These are phyloP conservation scores for Alauda arvensis DNA, from an alignment of 2,797 vertebrate genomes.

Conservation along the genomic window DNA sequence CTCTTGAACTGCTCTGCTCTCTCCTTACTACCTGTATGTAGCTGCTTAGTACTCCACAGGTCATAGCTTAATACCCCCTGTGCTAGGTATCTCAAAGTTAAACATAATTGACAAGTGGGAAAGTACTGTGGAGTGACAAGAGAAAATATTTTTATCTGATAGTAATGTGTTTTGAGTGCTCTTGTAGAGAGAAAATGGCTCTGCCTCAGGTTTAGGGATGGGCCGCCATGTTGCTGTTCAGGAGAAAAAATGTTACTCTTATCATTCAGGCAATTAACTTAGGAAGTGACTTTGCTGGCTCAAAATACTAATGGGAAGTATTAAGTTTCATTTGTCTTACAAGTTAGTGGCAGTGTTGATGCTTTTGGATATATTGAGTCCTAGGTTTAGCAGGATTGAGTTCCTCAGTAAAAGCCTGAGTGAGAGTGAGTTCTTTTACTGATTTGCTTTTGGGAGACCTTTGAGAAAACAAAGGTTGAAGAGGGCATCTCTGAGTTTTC, in stretches of 20 bases:
- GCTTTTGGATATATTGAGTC: neutral
- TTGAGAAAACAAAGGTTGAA: neutral
- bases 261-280: neutral
- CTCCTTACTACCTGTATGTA: rapidly evolving
- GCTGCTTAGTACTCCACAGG: neutral
- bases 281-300: neutral
- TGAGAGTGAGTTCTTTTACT: neutral
- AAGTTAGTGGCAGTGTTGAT: neutral
- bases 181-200: neutral
- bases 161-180: neutral
- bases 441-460: neutral
- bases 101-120: neutral
- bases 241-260: neutral
- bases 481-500: neutral
- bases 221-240: neutral
- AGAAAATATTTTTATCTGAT: neutral
- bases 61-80: neutral
- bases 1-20: neutral
- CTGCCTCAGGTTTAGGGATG: neutral
- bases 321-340: neutral
- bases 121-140: neutral
- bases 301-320: neutral
- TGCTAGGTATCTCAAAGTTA: neutral
- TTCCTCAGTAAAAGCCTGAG: neutral
- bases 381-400: neutral